phyloP scores from a whole-genome alignment of 30 jellyfish, hydroid and myxozoan species.

The Turritopsis rubra region DNA sequence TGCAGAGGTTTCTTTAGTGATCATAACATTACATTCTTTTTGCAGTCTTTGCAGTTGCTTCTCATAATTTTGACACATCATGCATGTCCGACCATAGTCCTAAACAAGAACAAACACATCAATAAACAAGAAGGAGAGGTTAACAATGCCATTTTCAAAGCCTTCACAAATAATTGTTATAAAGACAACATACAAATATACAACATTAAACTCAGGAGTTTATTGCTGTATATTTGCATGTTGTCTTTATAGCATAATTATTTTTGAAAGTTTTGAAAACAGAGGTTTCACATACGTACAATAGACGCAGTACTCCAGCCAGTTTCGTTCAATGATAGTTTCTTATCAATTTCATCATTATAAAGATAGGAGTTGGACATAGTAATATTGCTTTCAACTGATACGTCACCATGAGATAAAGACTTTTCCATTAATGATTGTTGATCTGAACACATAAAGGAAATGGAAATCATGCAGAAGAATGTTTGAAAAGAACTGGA shows the following conservation, averaged over 20 bases:
- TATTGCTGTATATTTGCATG: no score
- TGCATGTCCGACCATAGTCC: slow-evolving; percentile 36
- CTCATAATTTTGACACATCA: slow-evolving; percentile 95
- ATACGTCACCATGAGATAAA: slow-evolving; percentile 77
- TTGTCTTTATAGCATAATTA: no score
- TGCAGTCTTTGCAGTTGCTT: slow-evolving; percentile 84
- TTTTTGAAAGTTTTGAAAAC: no score
- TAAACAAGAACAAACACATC: background rate
- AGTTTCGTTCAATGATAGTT: slow-evolving; percentile 63
- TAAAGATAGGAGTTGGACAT: slow-evolving; percentile 22
- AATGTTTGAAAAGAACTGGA: no score
- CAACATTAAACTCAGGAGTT: no score
- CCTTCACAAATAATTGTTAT: no score
- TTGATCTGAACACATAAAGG: background rate
- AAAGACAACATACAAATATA: no score
- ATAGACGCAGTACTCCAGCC: slow-evolving; percentile 56
- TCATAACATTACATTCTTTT: slow-evolving; percentile 32
- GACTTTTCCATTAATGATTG: slow-evolving; percentile 20
- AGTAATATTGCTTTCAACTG: slow-evolving; percentile 28
- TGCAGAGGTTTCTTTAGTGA: background rate
- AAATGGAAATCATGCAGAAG: background rate
- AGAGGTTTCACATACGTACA: background rate
- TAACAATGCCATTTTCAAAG: no score
- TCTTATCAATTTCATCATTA: slow-evolving; percentile 60
- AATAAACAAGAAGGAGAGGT: background rate